Conservation (phyloP, 2,888 invertebrate genomes). For the Drosophila quinaria region DNA sequence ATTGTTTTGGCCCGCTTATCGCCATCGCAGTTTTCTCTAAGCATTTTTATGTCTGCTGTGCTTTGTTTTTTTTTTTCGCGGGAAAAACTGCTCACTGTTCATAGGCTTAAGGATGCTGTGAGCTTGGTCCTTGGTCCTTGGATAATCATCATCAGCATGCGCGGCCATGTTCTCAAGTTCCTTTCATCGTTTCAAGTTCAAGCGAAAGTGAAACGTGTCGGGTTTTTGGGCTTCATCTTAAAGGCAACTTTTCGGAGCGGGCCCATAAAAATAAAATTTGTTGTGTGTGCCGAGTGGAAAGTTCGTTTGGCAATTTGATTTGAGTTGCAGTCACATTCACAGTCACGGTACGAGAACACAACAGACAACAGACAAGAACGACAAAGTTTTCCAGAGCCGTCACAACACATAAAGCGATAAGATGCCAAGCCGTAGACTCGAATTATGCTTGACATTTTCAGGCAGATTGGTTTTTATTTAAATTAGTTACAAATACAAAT, state of each 20-base stretch:
- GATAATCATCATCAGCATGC: constrained; percentile 81
- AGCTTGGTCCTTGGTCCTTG: constrained; percentile 29
- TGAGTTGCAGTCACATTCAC: constrained; percentile 50
- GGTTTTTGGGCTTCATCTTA: constrained; percentile 39
- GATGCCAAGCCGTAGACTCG: constrained; percentile 57
- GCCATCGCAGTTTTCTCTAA: constrained; percentile 56
- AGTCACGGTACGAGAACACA: constrained; percentile 43
- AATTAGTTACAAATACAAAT: constrained; percentile 74
- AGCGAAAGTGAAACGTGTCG: constrained; percentile 68
- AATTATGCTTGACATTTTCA: constrained; percentile 68
- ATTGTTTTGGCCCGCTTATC: constrained; percentile 54
- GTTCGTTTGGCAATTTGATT: constrained; percentile 65
- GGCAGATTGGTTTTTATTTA: constrained; percentile 80
- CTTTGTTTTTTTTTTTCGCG: constrained; percentile 44
- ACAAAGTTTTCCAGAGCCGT: constrained; percentile 60
- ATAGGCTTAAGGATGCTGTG: constrained; percentile 50
- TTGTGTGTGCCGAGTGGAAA: constrained; percentile 69
- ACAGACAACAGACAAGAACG: constrained; percentile 36
- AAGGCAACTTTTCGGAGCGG: constrained; percentile 25
- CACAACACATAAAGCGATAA: constrained; percentile 67
- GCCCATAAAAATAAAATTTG: constrained; percentile 74
- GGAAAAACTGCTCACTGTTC: constrained; percentile 9
- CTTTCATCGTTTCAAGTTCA: constrained; percentile 66
- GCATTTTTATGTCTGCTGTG: constrained; percentile 70
- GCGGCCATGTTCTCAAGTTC: constrained; percentile 68